Conservation (phyloP, 2,113 vertebrate species). For the Elachura formosa region DNA sequence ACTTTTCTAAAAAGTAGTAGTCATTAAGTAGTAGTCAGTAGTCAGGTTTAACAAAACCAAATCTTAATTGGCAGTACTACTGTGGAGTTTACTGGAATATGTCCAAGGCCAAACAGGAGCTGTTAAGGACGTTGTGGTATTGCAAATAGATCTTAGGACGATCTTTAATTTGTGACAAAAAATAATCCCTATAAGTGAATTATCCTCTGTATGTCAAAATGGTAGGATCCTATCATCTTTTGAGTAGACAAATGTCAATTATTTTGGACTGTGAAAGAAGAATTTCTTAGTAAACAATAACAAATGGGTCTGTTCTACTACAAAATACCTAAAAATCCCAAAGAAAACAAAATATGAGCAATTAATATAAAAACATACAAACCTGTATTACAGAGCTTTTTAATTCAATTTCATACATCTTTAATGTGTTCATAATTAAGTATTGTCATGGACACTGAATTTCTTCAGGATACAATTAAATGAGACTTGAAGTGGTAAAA, state of each 20-base stretch:
- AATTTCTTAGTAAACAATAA: background rate
- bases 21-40: background rate
- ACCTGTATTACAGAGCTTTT: background rate
- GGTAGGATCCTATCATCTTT: background rate
- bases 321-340: background rate
- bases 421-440: fast-evolving
- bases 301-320: background rate
- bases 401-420: background rate
- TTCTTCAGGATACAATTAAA: background rate
- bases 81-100: fast-evolving
- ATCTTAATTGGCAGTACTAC: background rate
- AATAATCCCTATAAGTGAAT: background rate
- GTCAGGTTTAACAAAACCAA: background rate
- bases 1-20: background rate
- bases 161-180: background rate
- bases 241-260: background rate
- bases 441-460: background rate
- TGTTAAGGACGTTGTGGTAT: no score
- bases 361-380: background rate
- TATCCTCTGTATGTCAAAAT: background rate
- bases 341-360: background rate
- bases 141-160: background rate
- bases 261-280: background rate
- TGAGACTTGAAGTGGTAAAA: background rate
- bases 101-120: background rate